Evolutionary conservation across 2,797 vertebrate species (phyloP).

Genomic region (Acrossocheilus fasciatus): DNA sequence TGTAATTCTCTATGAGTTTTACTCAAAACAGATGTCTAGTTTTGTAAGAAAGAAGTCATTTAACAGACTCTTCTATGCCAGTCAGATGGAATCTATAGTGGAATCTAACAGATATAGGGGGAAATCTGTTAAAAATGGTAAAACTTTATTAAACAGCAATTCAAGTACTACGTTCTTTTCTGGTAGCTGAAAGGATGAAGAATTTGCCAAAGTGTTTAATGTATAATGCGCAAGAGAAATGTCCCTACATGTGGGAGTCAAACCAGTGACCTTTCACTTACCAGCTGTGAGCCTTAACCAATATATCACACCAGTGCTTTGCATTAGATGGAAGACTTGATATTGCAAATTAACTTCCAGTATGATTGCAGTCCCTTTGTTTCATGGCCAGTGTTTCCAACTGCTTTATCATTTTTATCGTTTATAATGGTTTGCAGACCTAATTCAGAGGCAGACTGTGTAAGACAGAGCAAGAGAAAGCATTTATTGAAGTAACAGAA

Average conservation of each 20-base stretch:
- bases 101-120: too few species aligned
- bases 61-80: not conserved
- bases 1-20: too few species aligned
- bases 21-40: too few species aligned
- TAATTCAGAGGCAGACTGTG: conserved; percentile 71
- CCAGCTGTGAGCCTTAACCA: not conserved
- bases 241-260: not conserved
- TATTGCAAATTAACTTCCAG: conserved; percentile 50
- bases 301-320: conserved; percentile 7
- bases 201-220: not conserved
- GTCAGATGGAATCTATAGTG: too few species aligned
- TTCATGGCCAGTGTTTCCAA: conserved; percentile 67
- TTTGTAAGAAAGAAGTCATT: too few species aligned
- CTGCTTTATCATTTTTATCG: conserved; percentile 61
- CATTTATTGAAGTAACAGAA: conserved; percentile 18
- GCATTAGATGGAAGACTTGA: conserved; percentile 52
- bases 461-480: conserved; percentile 6
- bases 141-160: too few species aligned
- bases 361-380: conserved; percentile 40
- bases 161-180: not conserved
- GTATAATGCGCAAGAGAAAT: not conserved
- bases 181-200: not conserved
- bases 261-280: conserved; percentile 27
- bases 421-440: conserved; percentile 65
- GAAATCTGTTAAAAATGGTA: too few species aligned